These are phyloP conservation scores for Drosophila melanica DNA, from an alignment of 1,140 invertebrate genomes.

Conservation along the genomic window DNA sequence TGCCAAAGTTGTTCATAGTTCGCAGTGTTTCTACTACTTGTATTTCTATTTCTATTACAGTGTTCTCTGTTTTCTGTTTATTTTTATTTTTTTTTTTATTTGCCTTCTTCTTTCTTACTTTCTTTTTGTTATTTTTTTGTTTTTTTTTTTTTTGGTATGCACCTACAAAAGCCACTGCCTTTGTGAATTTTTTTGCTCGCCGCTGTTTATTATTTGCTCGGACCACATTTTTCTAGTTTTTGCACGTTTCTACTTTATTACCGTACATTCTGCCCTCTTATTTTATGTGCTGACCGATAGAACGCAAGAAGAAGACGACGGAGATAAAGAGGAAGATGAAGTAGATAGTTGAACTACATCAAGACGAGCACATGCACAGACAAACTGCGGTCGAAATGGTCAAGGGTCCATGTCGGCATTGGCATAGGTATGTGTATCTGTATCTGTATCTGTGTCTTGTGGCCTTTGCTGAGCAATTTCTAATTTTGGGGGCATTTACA, in stretches of 20 bases:
- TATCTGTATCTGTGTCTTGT: background rate
- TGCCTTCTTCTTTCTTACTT: background rate
- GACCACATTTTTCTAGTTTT: constrained; percentile 80
- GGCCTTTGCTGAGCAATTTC: constrained; percentile 54
- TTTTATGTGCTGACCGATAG: constrained; percentile 64
- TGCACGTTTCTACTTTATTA: constrained; percentile 82
- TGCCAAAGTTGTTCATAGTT: constrained; percentile 66
- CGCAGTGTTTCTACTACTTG: constrained; percentile 27
- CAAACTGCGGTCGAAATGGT: constrained; percentile 65
- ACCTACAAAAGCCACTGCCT: constrained; percentile 26
- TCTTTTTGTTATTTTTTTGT: constrained; percentile 9
- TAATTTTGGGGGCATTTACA: constrained; percentile 73
- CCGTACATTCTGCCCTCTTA: constrained; percentile 50
- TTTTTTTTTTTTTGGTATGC: constrained; percentile 20
- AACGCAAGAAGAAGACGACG: constrained; percentile 15
- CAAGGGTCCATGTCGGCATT: constrained; percentile 9
- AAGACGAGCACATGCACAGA: constrained; percentile 25
- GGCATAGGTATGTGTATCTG: constrained; percentile 7
- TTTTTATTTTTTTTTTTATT: background rate
- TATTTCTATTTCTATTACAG: constrained; percentile 49
- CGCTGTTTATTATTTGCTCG: constrained; percentile 78
- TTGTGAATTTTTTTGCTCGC: constrained; percentile 67
- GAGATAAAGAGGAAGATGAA: constrained; percentile 5
- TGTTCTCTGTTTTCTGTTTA: constrained; percentile 18
- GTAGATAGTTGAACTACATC: constrained; percentile 48